A percentile compares a stretch with the other conserved stretches of the same genome.
Evolutionary conservation across 2,888 invertebrate genomes (phyloP).

Genomic region (Laothoe populi): DNA sequence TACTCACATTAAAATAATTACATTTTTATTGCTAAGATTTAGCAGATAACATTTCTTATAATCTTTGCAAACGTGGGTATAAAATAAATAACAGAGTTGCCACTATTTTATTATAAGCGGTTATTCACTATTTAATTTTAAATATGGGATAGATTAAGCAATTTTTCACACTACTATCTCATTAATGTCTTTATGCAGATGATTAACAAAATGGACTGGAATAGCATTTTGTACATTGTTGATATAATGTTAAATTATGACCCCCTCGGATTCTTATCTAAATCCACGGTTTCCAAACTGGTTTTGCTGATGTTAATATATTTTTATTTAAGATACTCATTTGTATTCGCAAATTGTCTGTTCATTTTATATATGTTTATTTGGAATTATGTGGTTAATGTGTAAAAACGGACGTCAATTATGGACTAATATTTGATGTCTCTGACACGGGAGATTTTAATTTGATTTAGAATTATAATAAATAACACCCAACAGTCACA

Average conservation of each 20-base stretch:
- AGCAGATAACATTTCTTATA: constrained; percentile 19
- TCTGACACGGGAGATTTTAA: too few relatives aligned
- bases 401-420: too few relatives aligned
- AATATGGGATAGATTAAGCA: background rate
- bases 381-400: background rate
- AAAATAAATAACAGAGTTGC: constrained; percentile 12
- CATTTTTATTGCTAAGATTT: constrained; percentile 23
- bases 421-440: too few relatives aligned
- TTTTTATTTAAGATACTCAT: background rate
- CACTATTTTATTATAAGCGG: background rate
- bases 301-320: background rate
- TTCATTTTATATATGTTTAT: background rate
- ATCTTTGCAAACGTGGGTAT: constrained; percentile 7
- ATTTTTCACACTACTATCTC: constrained; percentile 7
- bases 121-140: background rate
- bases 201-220: background rate
- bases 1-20: constrained; percentile 19
- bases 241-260: constrained; percentile 1
- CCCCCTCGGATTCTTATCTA: constrained; percentile 10
- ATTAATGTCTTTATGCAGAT: background rate
- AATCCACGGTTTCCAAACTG: background rate
- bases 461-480: too few relatives aligned
- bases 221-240: background rate
- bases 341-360: background rate
- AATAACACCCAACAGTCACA: too few relatives aligned